These are phyloP conservation scores for Ferrisia virgata DNA, from an alignment of 2,888 invertebrate genomes.

Conservation along the genomic window DNA sequence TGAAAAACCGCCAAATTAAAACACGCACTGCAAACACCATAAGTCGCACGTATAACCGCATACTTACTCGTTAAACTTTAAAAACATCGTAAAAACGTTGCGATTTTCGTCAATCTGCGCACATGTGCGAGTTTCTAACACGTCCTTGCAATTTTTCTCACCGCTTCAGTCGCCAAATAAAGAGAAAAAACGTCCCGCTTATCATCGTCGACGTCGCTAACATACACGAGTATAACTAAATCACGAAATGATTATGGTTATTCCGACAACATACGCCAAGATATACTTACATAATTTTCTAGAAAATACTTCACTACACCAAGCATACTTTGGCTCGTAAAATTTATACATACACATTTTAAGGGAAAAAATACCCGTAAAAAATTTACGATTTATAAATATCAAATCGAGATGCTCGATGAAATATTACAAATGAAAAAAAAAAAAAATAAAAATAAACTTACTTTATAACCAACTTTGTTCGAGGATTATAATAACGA, in stretches of 20 bases:
- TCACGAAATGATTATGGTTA: neutral
- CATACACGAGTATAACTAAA: neutral
- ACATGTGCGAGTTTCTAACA: neutral
- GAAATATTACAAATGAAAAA: too few species aligned
- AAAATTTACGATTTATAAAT: conserved; percentile 2
- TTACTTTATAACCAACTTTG: neutral
- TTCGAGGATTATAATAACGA: neutral
- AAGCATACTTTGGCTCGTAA: neutral
- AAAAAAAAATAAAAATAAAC: too few species aligned
- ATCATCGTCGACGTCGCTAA: neutral
- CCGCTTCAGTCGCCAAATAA: too few species aligned
- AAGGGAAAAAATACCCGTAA: neutral
- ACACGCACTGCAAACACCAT: neutral
- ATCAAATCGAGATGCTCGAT: conserved; percentile 1
- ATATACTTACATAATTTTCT: neutral
- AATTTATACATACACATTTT: neutral
- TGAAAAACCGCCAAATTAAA: neutral
- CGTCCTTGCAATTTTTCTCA: neutral
- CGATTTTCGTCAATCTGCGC: neutral
- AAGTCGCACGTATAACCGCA: neutral
- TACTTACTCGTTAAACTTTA: conserved; percentile 1
- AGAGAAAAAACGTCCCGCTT: neutral
- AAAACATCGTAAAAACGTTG: neutral
- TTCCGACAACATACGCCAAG: neutral
- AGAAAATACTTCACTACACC: neutral